Base-by-base conservation (phyloP, 2,888 invertebrate species). In the Tetragonisca angustula region DNA sequence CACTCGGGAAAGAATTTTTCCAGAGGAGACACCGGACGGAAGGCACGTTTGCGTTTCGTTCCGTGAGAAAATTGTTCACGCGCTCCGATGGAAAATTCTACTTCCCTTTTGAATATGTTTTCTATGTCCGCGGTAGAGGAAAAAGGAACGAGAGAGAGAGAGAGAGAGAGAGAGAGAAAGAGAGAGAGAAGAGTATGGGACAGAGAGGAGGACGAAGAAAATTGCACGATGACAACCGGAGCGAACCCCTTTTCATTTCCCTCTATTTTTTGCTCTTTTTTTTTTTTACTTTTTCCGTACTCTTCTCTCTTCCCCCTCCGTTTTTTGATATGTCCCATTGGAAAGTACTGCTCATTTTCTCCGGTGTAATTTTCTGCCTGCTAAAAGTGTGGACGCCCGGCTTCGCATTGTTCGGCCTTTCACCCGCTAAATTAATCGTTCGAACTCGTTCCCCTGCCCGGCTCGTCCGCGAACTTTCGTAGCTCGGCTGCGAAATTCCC, bases 311-410 rank as follows among this genome's bases (percentile, higher is more conserved):
- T 43, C 3, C 11, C 24, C 24, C 17, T 32, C 32, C 32, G 19
- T 65, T 70, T 59, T 73, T 43, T n/a, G 5, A 52, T 54, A 67
- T 9, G 70, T 49, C 59, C 52, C 65, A 61, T 70, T 49, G 71
- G 49, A 78, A 73, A 50, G 68, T 56, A 68, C 56, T 81, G 32
- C 50, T 67, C 49, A 62, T 76, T 71, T 79, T 79, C 73, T 62
- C 36, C 62, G n/a, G 61, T 36, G 62, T 64, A 79, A 71, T 71
- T 81, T 74, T 79, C 79, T 69, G 15, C n/a, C 56, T n/a, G 74
- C 70, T 69, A 27, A 69, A 76, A 64, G 62, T 72, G 83, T 50
- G 81, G 79, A 72, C 65, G 64, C 32, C 64, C 24, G 17, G 24
- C 27, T 19, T 24, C 49, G 52, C 72, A 76, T 64, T 52, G 36